Evolutionary conservation across 2,888 invertebrate genomes (phyloP).

Genomic region (Rhingia campestris): DNA sequence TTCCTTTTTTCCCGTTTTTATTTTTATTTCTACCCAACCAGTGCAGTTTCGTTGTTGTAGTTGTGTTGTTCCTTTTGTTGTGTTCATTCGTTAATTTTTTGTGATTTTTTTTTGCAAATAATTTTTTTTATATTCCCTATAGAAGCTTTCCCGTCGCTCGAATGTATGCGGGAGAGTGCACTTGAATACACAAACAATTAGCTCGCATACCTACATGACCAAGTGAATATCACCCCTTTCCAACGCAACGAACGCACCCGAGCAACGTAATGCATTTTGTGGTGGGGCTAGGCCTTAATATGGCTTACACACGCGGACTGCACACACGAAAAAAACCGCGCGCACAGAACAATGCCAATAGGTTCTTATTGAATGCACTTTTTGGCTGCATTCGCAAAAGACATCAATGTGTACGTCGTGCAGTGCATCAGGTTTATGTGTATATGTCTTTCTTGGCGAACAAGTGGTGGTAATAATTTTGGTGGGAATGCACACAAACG

Average conservation of each 20-base stretch:
- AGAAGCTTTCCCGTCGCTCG: slow-evolving; percentile 57
- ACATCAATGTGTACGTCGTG: slow-evolving; percentile 19
- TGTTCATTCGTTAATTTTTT: slow-evolving; percentile 32
- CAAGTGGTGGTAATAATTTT: slow-evolving; percentile 37
- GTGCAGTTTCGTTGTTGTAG: slow-evolving; percentile 60
- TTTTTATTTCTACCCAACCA: slow-evolving; percentile 58
- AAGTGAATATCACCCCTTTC: slow-evolving; percentile 51
- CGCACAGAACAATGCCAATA: slow-evolving; percentile 38
- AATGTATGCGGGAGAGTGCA: slow-evolving; percentile 65
- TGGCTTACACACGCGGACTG: slow-evolving; percentile 21
- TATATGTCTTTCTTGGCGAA: slow-evolving; percentile 41
- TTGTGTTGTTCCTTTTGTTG: slow-evolving; percentile 46
- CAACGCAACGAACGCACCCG: slow-evolving; percentile 59
- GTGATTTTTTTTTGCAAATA: slow-evolving; percentile 40
- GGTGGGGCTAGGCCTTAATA: slow-evolving; percentile 4
- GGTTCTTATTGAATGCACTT: slow-evolving; percentile 57
- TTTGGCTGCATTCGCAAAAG: slow-evolving; percentile 51
- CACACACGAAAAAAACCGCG: slow-evolving; percentile 34
- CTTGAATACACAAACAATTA: slow-evolving; percentile 55
- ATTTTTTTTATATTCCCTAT: slow-evolving; percentile 55
- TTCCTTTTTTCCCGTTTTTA: slow-evolving; percentile 64
- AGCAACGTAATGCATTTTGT: slow-evolving; percentile 43
- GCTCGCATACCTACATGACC: slow-evolving; percentile 15
- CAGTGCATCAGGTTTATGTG: slow-evolving; percentile 14
- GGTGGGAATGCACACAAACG: slow-evolving; percentile 40